phyloP scores from a whole-genome alignment of 2,888 invertebrate genomes.

The Bedellia somnulentella region DNA sequence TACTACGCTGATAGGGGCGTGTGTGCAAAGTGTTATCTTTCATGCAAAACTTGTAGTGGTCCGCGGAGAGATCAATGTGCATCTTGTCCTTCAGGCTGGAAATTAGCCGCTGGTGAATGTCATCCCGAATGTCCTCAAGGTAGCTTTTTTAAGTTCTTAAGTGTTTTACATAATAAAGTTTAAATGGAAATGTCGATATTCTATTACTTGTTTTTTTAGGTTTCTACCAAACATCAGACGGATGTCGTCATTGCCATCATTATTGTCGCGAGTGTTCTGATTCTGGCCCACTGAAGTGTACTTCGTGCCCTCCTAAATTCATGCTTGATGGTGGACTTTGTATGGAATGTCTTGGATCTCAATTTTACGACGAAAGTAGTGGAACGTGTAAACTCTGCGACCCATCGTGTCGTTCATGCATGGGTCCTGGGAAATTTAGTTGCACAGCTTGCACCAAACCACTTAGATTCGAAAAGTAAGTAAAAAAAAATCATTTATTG shows the following conservation, averaged over 20 bases:
- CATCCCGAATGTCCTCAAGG: slow-evolving; percentile 83
- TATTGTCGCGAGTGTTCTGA: slow-evolving; percentile 86
- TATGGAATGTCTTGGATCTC: slow-evolving; percentile 74
- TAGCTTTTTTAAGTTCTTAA: slow-evolving; percentile 11
- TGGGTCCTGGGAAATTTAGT: slow-evolving; percentile 69
- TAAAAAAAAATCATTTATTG: slow-evolving; percentile 2
- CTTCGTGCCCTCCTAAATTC: slow-evolving; percentile 65
- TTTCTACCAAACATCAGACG: slow-evolving; percentile 79
- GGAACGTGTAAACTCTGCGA: slow-evolving; percentile 71
- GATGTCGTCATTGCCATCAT: slow-evolving; percentile 87
- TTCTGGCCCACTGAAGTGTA: slow-evolving; percentile 70
- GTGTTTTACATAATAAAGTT: too few species aligned
- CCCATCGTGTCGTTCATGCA: slow-evolving; percentile 65
- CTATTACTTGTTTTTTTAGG: slow-evolving; percentile 32
- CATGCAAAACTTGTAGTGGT: slow-evolving; percentile 84
- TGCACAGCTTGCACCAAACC: slow-evolving; percentile 69
- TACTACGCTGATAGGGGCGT: slow-evolving; percentile 85
- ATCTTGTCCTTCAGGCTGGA: slow-evolving; percentile 78
- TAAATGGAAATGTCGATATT: too few species aligned
- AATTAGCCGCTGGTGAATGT: slow-evolving; percentile 81
- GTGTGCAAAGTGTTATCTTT: slow-evolving; percentile 81
- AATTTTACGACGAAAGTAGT: slow-evolving; percentile 70
- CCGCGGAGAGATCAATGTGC: slow-evolving; percentile 85
- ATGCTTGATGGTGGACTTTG: slow-evolving; percentile 75
- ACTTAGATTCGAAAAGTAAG: slow-evolving; percentile 62